A percentile compares a stretch with the other conserved stretches of the same genome.
Conservation (phyloP, 2,888 invertebrate genomes). For the Uloborus plumipes region DNA sequence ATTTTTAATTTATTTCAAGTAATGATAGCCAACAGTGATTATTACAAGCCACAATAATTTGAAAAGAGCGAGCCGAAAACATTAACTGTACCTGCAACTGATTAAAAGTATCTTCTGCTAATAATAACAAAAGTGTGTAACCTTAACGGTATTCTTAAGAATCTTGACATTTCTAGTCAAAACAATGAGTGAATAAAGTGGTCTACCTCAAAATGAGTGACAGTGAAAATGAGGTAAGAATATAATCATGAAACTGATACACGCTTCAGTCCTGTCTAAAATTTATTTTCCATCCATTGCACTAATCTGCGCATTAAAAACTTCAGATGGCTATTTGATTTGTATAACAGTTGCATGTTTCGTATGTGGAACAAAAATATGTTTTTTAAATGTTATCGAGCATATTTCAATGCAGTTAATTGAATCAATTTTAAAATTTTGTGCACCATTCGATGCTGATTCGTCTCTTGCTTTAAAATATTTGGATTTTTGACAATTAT, state of each 20-base stretch:
- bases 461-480: not conserved
- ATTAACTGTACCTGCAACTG: constrained; percentile 19
- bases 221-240: constrained; percentile 55
- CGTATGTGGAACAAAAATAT: too few relatives aligned
- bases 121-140: constrained; percentile 17
- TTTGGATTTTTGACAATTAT: not conserved
- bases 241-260: too few relatives aligned
- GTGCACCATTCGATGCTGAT: not conserved
- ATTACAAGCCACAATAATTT: too few relatives aligned
- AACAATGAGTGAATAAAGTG: not conserved
- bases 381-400: too few relatives aligned
- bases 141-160: not conserved
- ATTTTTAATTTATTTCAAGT: too few relatives aligned
- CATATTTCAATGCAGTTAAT: too few relatives aligned
- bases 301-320: too few relatives aligned
- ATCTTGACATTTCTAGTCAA: not conserved
- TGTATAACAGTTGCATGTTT: too few relatives aligned
- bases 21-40: too few relatives aligned
- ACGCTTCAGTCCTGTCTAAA: not conserved
- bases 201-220: constrained; percentile 2
- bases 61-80: not conserved
- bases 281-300: not conserved
- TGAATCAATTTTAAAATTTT: too few relatives aligned
- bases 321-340: too few relatives aligned
- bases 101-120: not conserved